Percentiles rank a stretch among this genome's conserved stretches.
Evolutionary conservation across 2,797 vertebrate species (phyloP).

Genomic region (Chromobotia macracanthus): DNA sequence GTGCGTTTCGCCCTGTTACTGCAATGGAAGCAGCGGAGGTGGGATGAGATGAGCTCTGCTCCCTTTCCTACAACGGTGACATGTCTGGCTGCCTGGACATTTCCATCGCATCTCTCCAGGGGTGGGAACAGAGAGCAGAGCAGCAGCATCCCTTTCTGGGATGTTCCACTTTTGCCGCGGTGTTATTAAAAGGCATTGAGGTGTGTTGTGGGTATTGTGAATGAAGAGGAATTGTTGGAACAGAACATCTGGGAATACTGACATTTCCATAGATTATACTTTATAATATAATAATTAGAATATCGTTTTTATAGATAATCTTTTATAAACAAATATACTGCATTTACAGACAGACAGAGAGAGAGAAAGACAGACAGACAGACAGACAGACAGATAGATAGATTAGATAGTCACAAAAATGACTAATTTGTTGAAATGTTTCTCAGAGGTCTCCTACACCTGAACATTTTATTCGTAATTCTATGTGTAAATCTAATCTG

Average conservation of each 20-base stretch:
- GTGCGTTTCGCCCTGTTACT: constrained; percentile 72
- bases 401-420: neutral
- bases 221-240: neutral
- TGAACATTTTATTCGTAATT: neutral
- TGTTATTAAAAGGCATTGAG: constrained; percentile 4
- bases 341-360: neutral
- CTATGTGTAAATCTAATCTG: neutral
- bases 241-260: neutral
- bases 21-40: constrained; percentile 84
- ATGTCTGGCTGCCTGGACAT: constrained; percentile 79
- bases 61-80: constrained; percentile 75
- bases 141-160: constrained; percentile 28
- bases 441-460: neutral
- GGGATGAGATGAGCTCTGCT: constrained; percentile 51
- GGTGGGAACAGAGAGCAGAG: constrained; percentile 64
- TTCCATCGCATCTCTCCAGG: constrained; percentile 73
- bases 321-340: too few relatives aligned
- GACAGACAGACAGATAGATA: neutral
- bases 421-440: neutral
- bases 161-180: constrained; percentile 31
- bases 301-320: too few relatives aligned
- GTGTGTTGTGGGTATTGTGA: constrained; percentile 10
- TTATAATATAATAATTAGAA: too few relatives aligned
- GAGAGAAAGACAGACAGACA: neutral
- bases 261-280: too few relatives aligned